These are phyloP conservation scores for Aplidium turbinatum DNA, from an alignment of 23 tunicate genomes.

Conservation along the genomic window DNA sequence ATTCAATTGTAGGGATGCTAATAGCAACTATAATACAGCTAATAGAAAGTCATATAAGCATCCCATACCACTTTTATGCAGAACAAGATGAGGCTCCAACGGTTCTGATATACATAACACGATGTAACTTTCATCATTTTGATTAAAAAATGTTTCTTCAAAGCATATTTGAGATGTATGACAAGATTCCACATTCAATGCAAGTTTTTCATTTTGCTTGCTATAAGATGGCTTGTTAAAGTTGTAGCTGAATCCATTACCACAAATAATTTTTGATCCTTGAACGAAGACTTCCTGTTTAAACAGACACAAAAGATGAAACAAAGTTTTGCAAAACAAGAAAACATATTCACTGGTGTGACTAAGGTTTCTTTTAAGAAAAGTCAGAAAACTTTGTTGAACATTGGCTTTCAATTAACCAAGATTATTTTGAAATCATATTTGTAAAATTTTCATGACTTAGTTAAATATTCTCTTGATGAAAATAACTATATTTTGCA, in stretches of 20 bases:
- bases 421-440: neutral
- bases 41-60: neutral
- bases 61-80: constrained; percentile 22
- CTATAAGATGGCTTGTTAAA: constrained; percentile 66
- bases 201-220: constrained; percentile 52
- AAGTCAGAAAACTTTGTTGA: neutral
- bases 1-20: neutral
- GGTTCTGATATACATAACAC: constrained; percentile 87
- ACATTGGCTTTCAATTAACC: too few species aligned
- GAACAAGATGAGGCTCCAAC: constrained; percentile 61
- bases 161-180: constrained; percentile 69
- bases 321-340: neutral
- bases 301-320: neutral
- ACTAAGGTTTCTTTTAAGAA: neutral
- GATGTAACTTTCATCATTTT: constrained; percentile 83
- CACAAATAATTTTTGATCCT: constrained; percentile 67
- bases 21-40: neutral
- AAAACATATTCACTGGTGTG: neutral
- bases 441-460: neutral
- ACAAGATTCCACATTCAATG: constrained; percentile 57
- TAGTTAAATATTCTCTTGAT: neutral
- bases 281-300: constrained; percentile 60
- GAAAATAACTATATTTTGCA: neutral
- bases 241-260: constrained; percentile 61
- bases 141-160: constrained; percentile 92